Base-by-base conservation (phyloP, 2,888 invertebrate genomes). In the Bruchidius siliquastri region DNA sequence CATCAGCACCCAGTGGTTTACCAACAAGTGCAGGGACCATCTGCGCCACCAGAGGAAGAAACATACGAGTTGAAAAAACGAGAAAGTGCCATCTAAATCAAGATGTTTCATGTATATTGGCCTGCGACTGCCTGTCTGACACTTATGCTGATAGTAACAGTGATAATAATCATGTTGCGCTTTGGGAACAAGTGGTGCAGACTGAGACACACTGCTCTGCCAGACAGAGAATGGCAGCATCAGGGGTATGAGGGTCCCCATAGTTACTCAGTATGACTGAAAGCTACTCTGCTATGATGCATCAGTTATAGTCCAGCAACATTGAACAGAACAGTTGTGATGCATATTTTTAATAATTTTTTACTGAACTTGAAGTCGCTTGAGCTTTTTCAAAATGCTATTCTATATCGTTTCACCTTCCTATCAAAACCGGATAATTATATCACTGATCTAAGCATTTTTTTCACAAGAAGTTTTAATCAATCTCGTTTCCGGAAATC, bases 51-150 rank as follows among this genome's bases (percentile, higher is more conserved):
- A n/a, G n/a, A n/a, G 69, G 75, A 79, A n/a, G 82, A 84, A 76
- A 84, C 82, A 76, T 77, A 82, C n/a, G 85, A 86, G 77, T 77
- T 86, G 68, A 82, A 93, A 77, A 94, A 94, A 84, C 89, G 93
- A 72, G 95, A 94, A 84, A 95, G 94, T 84, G 95, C 94, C 81
- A 93, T 95, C 77, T 95, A 78, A 79, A 26, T 70, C 70, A 84
- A 79, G 79, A 84, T 84, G 80, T 90, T 94, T 80, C 90, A 94
- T 77, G 88, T 94, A 76, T 89, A 93, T 77, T 96, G 93, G 89
- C 96, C 96, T 0, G 93, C 93, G 0, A 88, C 92, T 32, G 92
- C 94, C 20, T 90, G 91, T 26, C 84, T 96, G 32, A 91, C 93
- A 13, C 87, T 96, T 78, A 91, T 94, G 81, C 89, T 95, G 32